Percentiles rank a stretch among this genome's conserved stretches.
Evolutionary conservation across 2,888 invertebrate species (phyloP).

Genomic region (Vanessa cardui): DNA sequence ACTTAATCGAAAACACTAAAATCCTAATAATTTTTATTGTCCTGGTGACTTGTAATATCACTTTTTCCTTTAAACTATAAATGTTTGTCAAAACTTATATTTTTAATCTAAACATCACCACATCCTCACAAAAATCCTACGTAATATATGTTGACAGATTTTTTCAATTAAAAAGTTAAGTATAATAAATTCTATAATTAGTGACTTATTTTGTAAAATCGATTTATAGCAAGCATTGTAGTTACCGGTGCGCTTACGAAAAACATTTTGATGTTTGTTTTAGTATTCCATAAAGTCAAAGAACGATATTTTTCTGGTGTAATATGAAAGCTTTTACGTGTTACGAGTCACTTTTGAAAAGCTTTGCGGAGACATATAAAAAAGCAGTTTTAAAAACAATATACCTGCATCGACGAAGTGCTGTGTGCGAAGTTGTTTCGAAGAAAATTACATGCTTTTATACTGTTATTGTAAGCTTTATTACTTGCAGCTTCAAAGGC

Average conservation of each 20-base stretch:
- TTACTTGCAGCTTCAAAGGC: not conserved
- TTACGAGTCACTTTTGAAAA: constrained; percentile 57
- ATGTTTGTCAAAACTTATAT: too few species aligned
- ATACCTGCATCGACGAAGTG: constrained; percentile 35
- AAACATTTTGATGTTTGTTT: constrained; percentile 15
- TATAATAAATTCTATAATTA: too few species aligned
- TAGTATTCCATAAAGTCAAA: constrained; percentile 23
- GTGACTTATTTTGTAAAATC: too few species aligned
- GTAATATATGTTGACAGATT: too few species aligned
- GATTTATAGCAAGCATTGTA: not conserved
- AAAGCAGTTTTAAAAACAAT: constrained; percentile 63
- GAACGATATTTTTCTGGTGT: constrained; percentile 43
- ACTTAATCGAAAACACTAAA: too few species aligned
- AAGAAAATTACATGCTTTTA: constrained; percentile 15
- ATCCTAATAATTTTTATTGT: too few species aligned
- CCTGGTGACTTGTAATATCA: too few species aligned
- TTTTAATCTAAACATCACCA: too few species aligned
- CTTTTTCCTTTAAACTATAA: too few species aligned
- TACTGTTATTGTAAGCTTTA: constrained; percentile 2
- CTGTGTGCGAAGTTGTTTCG: constrained; percentile 1
- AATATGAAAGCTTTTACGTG: constrained; percentile 59
- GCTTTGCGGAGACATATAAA: constrained; percentile 52
- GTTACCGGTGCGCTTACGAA: not conserved
- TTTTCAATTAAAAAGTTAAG: too few species aligned
- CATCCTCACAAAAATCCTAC: too few species aligned